Evolutionary conservation across 2,113 vertebrate genomes (phyloP).

Genomic region (Apteryx mantelli): DNA sequence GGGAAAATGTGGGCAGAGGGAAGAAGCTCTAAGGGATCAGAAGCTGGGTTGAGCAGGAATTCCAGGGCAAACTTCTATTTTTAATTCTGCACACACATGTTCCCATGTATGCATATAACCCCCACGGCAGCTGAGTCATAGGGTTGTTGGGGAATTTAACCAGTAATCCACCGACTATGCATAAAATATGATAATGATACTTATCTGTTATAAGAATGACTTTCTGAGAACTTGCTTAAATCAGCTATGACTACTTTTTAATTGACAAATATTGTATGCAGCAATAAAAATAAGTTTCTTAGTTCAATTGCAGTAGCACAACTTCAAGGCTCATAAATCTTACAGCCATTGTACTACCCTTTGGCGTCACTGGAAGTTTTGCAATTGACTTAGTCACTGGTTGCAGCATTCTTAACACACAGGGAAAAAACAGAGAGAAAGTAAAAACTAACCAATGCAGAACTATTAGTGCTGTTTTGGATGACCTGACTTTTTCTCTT

Average conservation of each 20-base stretch:
- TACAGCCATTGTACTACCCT: background rate
- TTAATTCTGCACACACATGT: fast-evolving
- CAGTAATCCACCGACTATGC: background rate
- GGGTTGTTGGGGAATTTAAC: background rate
- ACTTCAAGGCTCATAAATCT: slow-evolving; percentile 16
- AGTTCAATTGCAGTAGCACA: background rate
- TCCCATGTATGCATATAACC: fast-evolving
- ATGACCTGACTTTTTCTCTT: background rate
- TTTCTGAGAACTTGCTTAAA: background rate
- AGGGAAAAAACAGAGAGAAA: background rate
- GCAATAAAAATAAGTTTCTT: background rate
- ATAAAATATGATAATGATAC: background rate
- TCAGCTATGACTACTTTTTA: background rate
- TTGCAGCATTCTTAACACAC: background rate
- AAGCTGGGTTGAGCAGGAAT: background rate
- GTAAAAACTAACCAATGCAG: background rate
- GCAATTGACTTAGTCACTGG: background rate
- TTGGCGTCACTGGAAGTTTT: slow-evolving; percentile 13
- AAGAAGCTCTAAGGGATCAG: background rate
- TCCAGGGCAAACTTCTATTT: background rate
- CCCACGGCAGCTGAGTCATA: background rate
- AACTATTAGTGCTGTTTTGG: background rate
- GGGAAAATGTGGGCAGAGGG: background rate
- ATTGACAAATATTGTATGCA: background rate
- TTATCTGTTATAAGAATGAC: background rate